Conservation (phyloP, 2,113 vertebrate genomes). For the Vulpes lagopus region DNA sequence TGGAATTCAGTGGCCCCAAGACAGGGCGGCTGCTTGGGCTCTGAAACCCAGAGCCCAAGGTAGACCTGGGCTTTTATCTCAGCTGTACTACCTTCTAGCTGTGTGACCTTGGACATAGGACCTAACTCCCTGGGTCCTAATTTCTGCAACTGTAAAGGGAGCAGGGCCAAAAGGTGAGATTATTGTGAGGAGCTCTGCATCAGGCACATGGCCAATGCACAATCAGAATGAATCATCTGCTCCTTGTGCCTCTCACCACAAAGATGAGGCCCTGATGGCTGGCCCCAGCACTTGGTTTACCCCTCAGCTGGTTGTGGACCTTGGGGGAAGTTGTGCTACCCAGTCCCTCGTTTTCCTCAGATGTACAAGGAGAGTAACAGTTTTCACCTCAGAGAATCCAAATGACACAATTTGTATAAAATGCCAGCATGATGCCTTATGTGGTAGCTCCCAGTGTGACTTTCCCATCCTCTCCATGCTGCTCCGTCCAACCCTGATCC, state of each 20-base stretch:
- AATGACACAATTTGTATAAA: too few relatives aligned
- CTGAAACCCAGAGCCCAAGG: not conserved
- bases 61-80: not conserved
- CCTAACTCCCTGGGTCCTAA: not conserved
- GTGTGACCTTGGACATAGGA: not conserved
- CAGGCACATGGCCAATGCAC: not conserved
- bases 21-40: not conserved
- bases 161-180: not conserved
- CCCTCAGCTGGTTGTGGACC: not conserved
- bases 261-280: too few relatives aligned
- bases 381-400: not conserved
- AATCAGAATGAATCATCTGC: not conserved
- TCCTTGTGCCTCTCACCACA: not conserved
- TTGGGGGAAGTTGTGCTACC: not conserved
- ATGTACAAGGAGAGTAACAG: not conserved
- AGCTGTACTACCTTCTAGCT: not conserved
- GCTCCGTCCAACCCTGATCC: accelerated
- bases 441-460: accelerated
- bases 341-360: not conserved
- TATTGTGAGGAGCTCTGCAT: not conserved
- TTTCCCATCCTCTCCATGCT: not conserved
- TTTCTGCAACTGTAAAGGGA: not conserved
- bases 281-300: too few relatives aligned
- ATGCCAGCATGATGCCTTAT: accelerated
- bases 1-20: not conserved